Evolutionary conservation across 2,113 vertebrate species (phyloP).

Genomic region (Lasiurus cinereus): DNA sequence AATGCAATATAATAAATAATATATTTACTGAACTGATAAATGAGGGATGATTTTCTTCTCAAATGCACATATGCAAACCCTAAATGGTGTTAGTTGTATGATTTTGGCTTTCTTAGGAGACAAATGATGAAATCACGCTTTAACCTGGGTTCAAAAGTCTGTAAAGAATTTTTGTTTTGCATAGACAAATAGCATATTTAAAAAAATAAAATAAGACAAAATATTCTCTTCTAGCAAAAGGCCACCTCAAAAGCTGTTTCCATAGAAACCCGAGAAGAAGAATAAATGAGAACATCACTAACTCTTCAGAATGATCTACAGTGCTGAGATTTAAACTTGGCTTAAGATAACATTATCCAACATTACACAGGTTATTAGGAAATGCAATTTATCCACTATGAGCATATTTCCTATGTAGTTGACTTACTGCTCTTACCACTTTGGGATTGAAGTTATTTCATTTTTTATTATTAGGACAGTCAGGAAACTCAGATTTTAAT

Average conservation of each 20-base stretch:
- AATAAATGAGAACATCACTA: slow-evolving; percentile 74
- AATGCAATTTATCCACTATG: background rate
- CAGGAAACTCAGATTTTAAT: slow-evolving; percentile 10
- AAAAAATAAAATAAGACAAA: slow-evolving; percentile 72
- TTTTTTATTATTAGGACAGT: background rate
- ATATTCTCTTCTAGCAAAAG: slow-evolving; percentile 71
- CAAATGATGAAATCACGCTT: slow-evolving; percentile 74
- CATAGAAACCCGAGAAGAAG: slow-evolving; percentile 86
- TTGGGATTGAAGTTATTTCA: background rate
- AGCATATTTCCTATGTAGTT: background rate
- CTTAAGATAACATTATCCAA: slow-evolving; percentile 4
- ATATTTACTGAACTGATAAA: slow-evolving; percentile 40
- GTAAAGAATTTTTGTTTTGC: slow-evolving; percentile 79
- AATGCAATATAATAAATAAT: slow-evolving; percentile 72
- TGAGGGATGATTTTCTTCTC: slow-evolving; percentile 49
- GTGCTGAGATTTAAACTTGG: slow-evolving; percentile 47
- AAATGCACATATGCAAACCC: slow-evolving; percentile 65
- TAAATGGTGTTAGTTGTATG: slow-evolving; percentile 40
- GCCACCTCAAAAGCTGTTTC: slow-evolving; percentile 83
- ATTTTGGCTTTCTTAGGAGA: slow-evolving; percentile 61
- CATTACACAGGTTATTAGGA: slow-evolving; percentile 21
- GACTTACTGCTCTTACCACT: slow-evolving; percentile 19
- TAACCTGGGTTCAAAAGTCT: slow-evolving; percentile 66
- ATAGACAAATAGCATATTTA: slow-evolving; percentile 75
- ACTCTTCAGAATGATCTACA: slow-evolving; percentile 77